These are phyloP conservation scores for Dugesia japonica DNA, from an alignment of 2,888 invertebrate species.

Conservation along the genomic window DNA sequence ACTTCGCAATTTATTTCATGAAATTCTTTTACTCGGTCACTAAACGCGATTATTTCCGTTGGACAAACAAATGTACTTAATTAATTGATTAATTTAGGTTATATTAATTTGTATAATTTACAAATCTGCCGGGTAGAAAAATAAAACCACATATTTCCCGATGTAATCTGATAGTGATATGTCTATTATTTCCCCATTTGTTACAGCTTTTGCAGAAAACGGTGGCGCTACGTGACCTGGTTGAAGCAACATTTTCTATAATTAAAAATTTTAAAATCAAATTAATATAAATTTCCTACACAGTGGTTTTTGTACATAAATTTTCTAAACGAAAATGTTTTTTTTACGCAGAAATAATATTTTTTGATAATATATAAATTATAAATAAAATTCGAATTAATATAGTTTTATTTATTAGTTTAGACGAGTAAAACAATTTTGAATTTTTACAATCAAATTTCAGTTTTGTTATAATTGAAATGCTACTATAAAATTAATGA, in stretches of 20 bases:
- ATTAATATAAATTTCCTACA: background rate
- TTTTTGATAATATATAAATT: too few relatives aligned
- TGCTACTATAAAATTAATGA: too few relatives aligned
- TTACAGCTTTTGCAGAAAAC: background rate
- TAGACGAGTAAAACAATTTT: too few relatives aligned
- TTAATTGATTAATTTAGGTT: background rate
- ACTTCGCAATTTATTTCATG: constrained; percentile 67
- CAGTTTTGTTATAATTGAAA: too few relatives aligned
- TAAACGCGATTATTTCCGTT: constrained; percentile 89
- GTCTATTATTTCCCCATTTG: background rate
- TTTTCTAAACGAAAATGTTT: too few relatives aligned
- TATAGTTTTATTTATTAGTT: too few relatives aligned
- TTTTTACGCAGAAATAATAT: too few relatives aligned
- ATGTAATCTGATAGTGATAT: background rate
- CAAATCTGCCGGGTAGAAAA: constrained; percentile 4
- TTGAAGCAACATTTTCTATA: background rate
- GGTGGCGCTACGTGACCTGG: background rate
- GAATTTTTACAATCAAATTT: too few relatives aligned
- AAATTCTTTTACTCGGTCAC: constrained; percentile 60
- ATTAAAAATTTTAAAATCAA: too few relatives aligned
- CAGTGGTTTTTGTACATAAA: background rate
- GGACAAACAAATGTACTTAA: constrained; percentile 55
- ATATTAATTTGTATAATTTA: background rate
- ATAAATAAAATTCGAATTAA: too few relatives aligned
- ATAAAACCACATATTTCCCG: background rate